A percentile compares a stretch with the other conserved stretches of the same genome.
Conservation (phyloP, 2,113 vertebrate species). For the Ptilorrhoa leucosticta region DNA sequence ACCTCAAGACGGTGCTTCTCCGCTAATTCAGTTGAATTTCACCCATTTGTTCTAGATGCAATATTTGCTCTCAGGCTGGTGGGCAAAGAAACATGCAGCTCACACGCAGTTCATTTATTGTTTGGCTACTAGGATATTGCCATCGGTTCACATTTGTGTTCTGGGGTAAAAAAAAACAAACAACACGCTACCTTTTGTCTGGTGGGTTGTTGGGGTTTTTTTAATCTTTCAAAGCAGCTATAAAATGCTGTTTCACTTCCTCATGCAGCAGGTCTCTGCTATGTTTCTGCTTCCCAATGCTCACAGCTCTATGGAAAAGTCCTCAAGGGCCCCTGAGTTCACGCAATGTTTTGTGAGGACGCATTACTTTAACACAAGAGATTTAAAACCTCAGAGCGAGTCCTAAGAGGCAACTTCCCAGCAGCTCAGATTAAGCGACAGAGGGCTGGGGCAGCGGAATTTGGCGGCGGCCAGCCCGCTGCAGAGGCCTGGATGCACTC, state of each 20-base stretch:
- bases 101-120: background rate
- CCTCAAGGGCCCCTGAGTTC: background rate
- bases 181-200: background rate
- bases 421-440: background rate
- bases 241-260: background rate
- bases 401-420: background rate
- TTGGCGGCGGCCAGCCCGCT: background rate
- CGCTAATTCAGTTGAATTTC: background rate
- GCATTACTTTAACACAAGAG: background rate
- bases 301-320: background rate
- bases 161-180: background rate
- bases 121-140: background rate
- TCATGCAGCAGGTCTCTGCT: background rate
- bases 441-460: background rate
- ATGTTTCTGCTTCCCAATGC: background rate
- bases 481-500: conserved; percentile 46
- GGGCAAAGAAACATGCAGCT: background rate
- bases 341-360: background rate
- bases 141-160: background rate
- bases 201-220: background rate
- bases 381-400: background rate
- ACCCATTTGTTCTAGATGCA: background rate
- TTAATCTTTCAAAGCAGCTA: background rate
- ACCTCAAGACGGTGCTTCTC: background rate
- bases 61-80: background rate